A percentile compares a stretch with the other conserved stretches of the same genome.
Evolutionary conservation across 2,888 invertebrate species (phyloP).

Genomic region (Tetramorium bicarinatum): DNA sequence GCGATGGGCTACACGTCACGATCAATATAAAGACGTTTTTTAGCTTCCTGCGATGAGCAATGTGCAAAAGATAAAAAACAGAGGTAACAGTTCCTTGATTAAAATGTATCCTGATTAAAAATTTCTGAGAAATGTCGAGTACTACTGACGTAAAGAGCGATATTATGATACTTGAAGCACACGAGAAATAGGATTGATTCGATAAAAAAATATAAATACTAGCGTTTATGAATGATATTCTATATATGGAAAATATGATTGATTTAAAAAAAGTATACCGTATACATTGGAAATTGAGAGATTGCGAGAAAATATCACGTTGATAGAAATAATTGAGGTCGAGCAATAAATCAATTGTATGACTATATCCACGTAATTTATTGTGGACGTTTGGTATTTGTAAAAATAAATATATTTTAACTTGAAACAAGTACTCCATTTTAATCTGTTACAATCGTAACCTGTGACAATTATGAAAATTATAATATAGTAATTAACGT

Average conservation of each 20-base stretch:
- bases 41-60: background rate
- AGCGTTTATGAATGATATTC: constrained; percentile 25
- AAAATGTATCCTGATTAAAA: constrained; percentile 9
- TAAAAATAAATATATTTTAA: constrained; percentile 36
- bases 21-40: constrained; percentile 36
- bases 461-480: constrained; percentile 3
- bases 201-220: constrained; percentile 26
- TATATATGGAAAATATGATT: constrained; percentile 39
- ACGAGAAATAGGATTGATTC: constrained; percentile 18
- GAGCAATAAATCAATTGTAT: constrained; percentile 39
- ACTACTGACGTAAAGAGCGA: background rate
- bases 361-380: constrained; percentile 38
- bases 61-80: constrained; percentile 5
- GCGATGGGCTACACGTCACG: constrained; percentile 1
- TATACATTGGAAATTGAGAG: constrained; percentile 35
- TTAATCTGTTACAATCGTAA: background rate
- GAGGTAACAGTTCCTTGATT: constrained; percentile 1
- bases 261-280: constrained; percentile 25
- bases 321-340: constrained; percentile 40
- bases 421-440: background rate
- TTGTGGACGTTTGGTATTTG: constrained; percentile 20
- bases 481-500: background rate
- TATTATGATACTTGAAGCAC: background rate
- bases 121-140: background rate
- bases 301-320: constrained; percentile 46